These are phyloP conservation scores for Myiozetetes cayanensis DNA, from an alignment of 2,113 vertebrate genomes.

Conservation along the genomic window DNA sequence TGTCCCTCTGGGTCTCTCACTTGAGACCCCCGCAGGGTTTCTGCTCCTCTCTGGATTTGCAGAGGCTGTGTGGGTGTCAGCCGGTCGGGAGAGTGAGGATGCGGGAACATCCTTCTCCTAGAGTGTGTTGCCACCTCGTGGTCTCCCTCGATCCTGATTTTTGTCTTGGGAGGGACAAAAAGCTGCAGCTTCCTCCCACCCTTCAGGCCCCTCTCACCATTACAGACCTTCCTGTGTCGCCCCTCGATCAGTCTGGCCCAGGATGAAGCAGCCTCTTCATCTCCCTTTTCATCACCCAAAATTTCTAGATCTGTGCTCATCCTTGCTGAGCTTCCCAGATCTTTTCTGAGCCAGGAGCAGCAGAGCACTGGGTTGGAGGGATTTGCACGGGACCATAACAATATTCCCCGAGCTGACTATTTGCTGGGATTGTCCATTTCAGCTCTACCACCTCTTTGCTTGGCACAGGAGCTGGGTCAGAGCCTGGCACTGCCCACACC, in stretches of 20 bases:
- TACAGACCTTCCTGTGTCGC: not conserved
- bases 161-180: not conserved
- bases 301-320: not conserved
- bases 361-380: not conserved
- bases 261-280: not conserved
- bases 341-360: accelerated
- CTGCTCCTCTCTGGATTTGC: not conserved
- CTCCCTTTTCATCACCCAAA: not conserved
- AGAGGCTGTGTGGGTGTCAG: not conserved
- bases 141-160: not conserved
- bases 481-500: not conserved
- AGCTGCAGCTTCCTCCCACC: not conserved
- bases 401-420: not conserved
- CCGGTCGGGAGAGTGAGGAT: accelerated
- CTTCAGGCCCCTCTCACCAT: not conserved
- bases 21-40: not conserved
- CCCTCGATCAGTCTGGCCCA: not conserved
- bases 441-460: not conserved
- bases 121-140: constrained; percentile 57
- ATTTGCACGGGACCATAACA: accelerated
- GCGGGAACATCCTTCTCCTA: not conserved
- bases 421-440: not conserved
- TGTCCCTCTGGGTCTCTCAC: not conserved
- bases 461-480: accelerated
- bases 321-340: not conserved